A percentile compares a stretch with the other conserved stretches of the same genome.
phyloP scores from a whole-genome alignment of 2,113 vertebrate genomes.

The Myxocyprinus asiaticus region DNA sequence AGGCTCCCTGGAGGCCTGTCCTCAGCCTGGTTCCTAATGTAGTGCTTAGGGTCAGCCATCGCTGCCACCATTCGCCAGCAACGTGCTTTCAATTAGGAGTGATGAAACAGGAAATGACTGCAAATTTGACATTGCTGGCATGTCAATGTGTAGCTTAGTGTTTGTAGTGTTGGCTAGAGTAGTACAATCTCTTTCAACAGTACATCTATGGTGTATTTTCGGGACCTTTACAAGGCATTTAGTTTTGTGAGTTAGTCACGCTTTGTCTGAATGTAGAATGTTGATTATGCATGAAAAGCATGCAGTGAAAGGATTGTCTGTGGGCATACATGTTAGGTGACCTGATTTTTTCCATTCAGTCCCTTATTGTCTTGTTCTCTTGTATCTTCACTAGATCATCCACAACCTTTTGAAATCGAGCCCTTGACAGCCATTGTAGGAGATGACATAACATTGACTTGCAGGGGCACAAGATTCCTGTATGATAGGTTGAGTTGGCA shows the following conservation, averaged over 20 bases:
- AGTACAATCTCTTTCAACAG: constrained; percentile 28
- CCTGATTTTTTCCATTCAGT: constrained; percentile 3
- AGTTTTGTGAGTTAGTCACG: not conserved
- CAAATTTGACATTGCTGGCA: constrained; percentile 69
- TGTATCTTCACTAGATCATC: constrained; percentile 70
- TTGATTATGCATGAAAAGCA: not conserved
- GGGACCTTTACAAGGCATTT: not conserved
- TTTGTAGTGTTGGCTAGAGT: constrained; percentile 46
- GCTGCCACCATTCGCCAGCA: constrained; percentile 57
- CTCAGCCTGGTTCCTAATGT: constrained; percentile 60
- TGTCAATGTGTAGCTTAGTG: constrained; percentile 47
- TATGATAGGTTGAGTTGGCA: constrained; percentile 80
- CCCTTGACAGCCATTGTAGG: constrained; percentile 72
- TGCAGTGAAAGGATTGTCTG: not conserved
- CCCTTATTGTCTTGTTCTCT: constrained; percentile 26
- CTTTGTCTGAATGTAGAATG: not conserved
- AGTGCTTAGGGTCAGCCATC: constrained; percentile 60
- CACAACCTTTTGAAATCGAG: constrained; percentile 66
- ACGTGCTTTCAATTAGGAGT: constrained; percentile 78
- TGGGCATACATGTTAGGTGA: no score
- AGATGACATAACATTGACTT: constrained; percentile 73
- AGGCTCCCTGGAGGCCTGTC: not conserved
- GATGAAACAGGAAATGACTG: constrained; percentile 79
- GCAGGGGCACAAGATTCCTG: constrained; percentile 80
- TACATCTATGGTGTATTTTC: not conserved